Percentiles rank a stretch among this genome's conserved stretches.
Conservation (phyloP, 2,888 invertebrate species). For the Amblyjoppa proteus region DNA sequence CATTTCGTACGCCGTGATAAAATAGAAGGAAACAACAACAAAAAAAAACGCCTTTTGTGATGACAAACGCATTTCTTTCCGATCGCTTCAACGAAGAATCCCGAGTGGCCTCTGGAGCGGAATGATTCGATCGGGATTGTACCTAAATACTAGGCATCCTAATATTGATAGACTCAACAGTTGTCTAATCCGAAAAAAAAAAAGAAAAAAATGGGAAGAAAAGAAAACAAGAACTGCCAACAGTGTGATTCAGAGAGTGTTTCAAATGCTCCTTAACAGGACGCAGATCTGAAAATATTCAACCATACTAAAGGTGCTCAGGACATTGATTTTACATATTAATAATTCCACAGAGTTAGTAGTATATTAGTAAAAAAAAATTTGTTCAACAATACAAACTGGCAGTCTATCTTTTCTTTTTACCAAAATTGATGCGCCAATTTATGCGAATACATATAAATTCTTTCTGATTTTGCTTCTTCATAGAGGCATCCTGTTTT, state of each 20-base stretch:
- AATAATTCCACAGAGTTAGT: too few species aligned
- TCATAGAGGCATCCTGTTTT: too few species aligned
- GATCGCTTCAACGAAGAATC: not conserved
- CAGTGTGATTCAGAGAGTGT: not conserved
- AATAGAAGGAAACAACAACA: not conserved
- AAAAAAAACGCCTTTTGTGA: constrained; percentile 12
- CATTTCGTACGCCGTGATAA: not conserved
- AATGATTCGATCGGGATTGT: not conserved
- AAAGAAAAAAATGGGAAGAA: not conserved
- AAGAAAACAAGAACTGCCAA: not conserved
- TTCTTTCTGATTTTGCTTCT: too few species aligned
- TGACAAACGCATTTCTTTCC: not conserved
- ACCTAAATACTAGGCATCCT: not conserved
- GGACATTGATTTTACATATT: too few species aligned
- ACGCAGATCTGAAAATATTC: too few species aligned
- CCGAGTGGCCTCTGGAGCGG: not conserved
- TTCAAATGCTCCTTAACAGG: too few species aligned
- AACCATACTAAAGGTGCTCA: too few species aligned
- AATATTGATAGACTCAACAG: not conserved
- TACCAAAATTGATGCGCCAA: too few species aligned
- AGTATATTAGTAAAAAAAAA: too few species aligned
- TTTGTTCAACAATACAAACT: too few species aligned
- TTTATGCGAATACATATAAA: too few species aligned
- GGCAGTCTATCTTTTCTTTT: too few species aligned
- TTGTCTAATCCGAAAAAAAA: not conserved